Evolutionary conservation across 23 tunicate species (phyloP).

Genomic region (Botrylloides violaceus): DNA sequence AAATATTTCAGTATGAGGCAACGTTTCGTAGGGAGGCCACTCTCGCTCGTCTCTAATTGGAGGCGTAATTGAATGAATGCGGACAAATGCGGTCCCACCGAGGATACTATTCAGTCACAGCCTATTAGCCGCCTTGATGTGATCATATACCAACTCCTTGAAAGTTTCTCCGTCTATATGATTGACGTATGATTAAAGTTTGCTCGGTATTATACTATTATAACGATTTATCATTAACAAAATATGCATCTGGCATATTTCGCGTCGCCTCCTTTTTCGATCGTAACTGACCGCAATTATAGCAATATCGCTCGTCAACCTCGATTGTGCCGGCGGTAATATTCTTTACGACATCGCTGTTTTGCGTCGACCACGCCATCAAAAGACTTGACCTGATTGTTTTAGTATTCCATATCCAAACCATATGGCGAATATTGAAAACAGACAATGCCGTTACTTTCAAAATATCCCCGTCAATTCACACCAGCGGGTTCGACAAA

Average conservation of each 20-base stretch:
- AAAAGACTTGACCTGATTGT: neutral
- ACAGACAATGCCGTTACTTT: neutral
- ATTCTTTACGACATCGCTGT: neutral
- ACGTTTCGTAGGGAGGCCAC: too few relatives aligned
- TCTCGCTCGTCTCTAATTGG: too few relatives aligned
- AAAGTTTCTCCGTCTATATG: too few relatives aligned
- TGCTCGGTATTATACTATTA: too few relatives aligned
- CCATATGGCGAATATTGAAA: neutral
- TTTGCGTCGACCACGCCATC: neutral
- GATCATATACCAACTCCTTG: too few relatives aligned
- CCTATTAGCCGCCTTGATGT: too few relatives aligned
- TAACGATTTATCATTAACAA: too few relatives aligned
- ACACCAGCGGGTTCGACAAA: neutral
- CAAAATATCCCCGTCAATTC: neutral
- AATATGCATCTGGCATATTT: neutral
- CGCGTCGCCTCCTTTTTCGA: neutral
- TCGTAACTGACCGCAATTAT: neutral
- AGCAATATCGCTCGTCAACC: neutral
- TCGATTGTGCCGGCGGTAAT: neutral
- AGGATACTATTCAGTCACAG: too few relatives aligned
- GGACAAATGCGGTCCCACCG: too few relatives aligned
- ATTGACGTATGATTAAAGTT: too few relatives aligned
- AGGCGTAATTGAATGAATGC: too few relatives aligned
- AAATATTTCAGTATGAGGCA: too few relatives aligned
- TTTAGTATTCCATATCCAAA: neutral